Base-by-base conservation (phyloP, 2,797 vertebrate species). In the Hephaestus fuliginosus region DNA sequence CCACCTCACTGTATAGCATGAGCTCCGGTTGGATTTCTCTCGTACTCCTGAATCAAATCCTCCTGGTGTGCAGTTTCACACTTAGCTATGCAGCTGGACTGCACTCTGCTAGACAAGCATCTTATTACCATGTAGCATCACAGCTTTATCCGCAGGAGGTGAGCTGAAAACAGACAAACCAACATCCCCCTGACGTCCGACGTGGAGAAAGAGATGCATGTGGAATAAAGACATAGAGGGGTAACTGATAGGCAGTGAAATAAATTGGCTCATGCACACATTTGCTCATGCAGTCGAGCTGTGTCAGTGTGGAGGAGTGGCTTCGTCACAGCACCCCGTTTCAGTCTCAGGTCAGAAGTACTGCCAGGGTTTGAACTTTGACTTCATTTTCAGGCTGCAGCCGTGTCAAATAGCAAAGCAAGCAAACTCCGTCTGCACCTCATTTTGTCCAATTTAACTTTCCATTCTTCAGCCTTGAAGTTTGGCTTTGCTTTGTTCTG, bases 371-470 rank as follows among this genome's bases (percentile, higher is more conserved):
- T 56, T 81, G 83, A 90, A 80, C 91, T 86, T 68, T 89, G 87
- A 92, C 91, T 85, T 74, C 56, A 65, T 90, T 92, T 88, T 61
- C 68, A 56, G 69, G 60, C 78, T 66, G n/a, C 44, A 70, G 80
- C 48, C 2, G 76, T 91, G 68, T 91, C 75, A 46, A 58, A 86
- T 79, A 55, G 75, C 85, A 81, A 79, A 76, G 83, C 61, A 30
- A 69, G 79, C 67, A 73, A 80, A 71, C 73, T 77, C 75, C 82
- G 61, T 36, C 74, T 57, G 78, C 82, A 55, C 49, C 87, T 92
- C 88, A 81, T 92, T 92, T 72, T 64, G 46, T 88, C 66, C 81
- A 82, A 90, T 92, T 92, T 63, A 78, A 55, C 87, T 88, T 67
- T 48, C 76, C 74, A 66, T 90, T 91, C 76, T 76, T 92, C 83